Conservation (phyloP, 2,797 vertebrate species). For the Cottoperca gobio region DNA sequence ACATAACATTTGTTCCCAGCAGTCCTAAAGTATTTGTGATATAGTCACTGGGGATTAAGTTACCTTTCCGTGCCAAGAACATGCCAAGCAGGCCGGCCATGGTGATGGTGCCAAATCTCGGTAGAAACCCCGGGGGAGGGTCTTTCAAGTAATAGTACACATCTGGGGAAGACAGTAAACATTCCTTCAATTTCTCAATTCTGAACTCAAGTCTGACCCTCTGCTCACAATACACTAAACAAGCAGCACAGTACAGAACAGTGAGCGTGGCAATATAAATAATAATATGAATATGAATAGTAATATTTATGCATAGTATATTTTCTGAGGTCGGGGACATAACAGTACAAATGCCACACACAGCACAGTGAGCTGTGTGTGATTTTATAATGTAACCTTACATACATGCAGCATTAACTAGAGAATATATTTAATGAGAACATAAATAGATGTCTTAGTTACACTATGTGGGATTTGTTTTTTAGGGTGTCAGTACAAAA, state of each 20-base stretch:
- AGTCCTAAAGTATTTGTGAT: background rate
- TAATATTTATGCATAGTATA: background rate
- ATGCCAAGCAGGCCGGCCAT: constrained; percentile 89
- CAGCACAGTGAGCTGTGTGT: background rate
- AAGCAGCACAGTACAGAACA: background rate
- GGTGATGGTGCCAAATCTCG: constrained; percentile 87
- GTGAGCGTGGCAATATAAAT: background rate
- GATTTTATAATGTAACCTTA: background rate
- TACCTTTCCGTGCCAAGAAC: constrained; percentile 91
- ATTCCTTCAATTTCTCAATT: background rate
- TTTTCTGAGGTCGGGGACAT: background rate
- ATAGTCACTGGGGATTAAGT: background rate
- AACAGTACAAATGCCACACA: background rate
- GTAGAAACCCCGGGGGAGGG: constrained; percentile 90
- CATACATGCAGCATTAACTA: background rate
- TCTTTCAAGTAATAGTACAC: constrained; percentile 91
- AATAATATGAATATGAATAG: background rate
- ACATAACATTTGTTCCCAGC: background rate
- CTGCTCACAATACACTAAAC: background rate
- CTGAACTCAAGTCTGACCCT: background rate
- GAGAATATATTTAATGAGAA: background rate
- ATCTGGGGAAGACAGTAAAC: constrained; percentile 78
- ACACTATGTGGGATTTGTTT: background rate
- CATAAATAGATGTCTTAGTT: background rate
- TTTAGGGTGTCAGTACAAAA: background rate